Evolutionary conservation across 2,888 invertebrate species (phyloP).

Genomic region (Nephrotoma guestfalica): DNA sequence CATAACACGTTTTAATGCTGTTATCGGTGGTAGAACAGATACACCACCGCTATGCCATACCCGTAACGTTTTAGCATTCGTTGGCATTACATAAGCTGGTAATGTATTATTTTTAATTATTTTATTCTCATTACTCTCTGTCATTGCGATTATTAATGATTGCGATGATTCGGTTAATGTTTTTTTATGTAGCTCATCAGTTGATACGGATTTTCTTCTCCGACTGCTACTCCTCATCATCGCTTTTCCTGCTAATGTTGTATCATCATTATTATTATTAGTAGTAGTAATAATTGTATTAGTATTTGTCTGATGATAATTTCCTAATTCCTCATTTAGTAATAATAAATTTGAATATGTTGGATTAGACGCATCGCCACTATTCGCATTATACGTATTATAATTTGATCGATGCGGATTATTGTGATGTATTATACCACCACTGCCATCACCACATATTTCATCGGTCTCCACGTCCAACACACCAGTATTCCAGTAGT

Average conservation of each 20-base stretch:
- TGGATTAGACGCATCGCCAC: constrained; percentile 14
- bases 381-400: not conserved
- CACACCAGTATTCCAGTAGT: not conserved
- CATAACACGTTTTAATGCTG: constrained; percentile 59
- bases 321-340: constrained; percentile 14
- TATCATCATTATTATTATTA: constrained; percentile 14
- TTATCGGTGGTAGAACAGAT: constrained; percentile 61
- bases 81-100: constrained; percentile 19
- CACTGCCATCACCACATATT: not conserved
- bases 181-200: constrained; percentile 9
- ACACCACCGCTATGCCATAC: constrained; percentile 64
- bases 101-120: constrained; percentile 14
- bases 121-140: not conserved
- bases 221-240: not conserved
- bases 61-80: constrained; percentile 52
- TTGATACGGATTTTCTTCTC: constrained; percentile 14
- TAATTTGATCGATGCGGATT: not conserved
- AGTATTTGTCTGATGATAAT: not conserved
- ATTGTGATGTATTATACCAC: not conserved
- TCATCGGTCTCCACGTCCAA: not conserved
- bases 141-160: not conserved
- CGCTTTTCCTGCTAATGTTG: not conserved
- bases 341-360: constrained; percentile 14
- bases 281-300: too few relatives aligned
- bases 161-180: not conserved